Percentiles rank a stretch among this genome's conserved stretches.
Evolutionary conservation across 2,888 invertebrate genomes (phyloP).

Genomic region (Leuctra nigra): DNA sequence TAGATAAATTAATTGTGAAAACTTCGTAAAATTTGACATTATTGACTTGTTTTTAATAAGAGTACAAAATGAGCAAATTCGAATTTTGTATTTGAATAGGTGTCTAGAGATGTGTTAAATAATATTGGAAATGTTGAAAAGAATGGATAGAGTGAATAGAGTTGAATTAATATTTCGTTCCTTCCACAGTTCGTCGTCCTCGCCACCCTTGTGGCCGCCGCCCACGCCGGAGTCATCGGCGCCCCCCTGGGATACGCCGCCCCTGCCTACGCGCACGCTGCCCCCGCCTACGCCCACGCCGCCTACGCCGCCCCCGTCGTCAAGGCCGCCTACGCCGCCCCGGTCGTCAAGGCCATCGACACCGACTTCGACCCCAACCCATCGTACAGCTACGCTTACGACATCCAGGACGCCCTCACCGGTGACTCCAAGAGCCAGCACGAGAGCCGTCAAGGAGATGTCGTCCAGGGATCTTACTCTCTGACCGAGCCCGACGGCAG

Average conservation of each 20-base stretch:
- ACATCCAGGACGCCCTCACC: slow-evolving; percentile 28
- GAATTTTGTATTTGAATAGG: too few species aligned
- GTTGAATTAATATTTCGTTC: not conserved
- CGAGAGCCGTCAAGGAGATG: slow-evolving; percentile 26
- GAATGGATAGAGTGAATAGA: not conserved
- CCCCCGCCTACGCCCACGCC: too few species aligned
- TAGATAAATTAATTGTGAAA: too few species aligned
- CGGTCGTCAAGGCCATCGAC: slow-evolving; percentile 25
- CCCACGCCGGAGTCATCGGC: slow-evolving; percentile 13
- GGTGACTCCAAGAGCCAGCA: slow-evolving; percentile 28
- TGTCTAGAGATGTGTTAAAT: too few species aligned
- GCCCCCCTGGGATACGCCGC: slow-evolving; percentile 12
- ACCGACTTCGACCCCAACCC: slow-evolving; percentile 29
- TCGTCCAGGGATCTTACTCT: slow-evolving; percentile 27
- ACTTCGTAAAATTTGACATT: too few species aligned
- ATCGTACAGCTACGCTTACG: slow-evolving; percentile 28
- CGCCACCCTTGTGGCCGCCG: slow-evolving; percentile 24
- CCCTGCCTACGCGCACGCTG: slow-evolving; percentile 1
- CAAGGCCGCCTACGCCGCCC: slow-evolving; percentile 11
- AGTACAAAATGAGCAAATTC: too few species aligned
- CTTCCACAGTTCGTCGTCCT: slow-evolving; percentile 21
- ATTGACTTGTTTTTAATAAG: too few species aligned
- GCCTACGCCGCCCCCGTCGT: slow-evolving; percentile 8
- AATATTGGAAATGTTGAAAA: not conserved
- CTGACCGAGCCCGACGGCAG: slow-evolving; percentile 27